Conservation (phyloP, 2,888 invertebrate genomes). For the Celastrina argiolus region DNA sequence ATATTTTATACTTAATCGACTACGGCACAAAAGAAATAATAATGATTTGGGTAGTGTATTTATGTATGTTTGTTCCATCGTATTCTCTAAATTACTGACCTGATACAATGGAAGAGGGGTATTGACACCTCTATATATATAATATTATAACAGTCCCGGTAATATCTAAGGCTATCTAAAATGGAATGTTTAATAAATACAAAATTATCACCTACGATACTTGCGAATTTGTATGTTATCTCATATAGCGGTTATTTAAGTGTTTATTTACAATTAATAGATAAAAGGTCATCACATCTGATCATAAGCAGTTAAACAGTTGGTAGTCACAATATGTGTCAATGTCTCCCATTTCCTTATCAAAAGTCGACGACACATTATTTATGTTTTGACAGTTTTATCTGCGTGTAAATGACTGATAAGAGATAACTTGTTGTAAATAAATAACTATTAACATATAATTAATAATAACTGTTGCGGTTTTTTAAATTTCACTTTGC, state of each 20-base stretch:
- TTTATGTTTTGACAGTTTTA: slow-evolving; percentile 20
- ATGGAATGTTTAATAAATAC: background rate
- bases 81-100: no score
- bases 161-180: no score
- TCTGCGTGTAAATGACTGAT: slow-evolving; percentile 21
- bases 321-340: slow-evolving; percentile 13
- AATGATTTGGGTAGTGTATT: no score
- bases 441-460: background rate
- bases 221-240: background rate
- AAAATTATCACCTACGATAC: background rate
- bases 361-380: slow-evolving; percentile 17
- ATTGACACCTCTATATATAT: no score
- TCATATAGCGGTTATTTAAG: background rate
- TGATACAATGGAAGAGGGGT: no score
- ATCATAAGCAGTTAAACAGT: background rate
- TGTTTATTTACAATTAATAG: background rate
- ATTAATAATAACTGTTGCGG: background rate
- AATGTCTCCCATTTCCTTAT: slow-evolving; percentile 13
- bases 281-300: background rate
- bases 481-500: no score
- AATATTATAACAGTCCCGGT: no score
- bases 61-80: no score
- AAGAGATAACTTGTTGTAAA: background rate
- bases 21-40: no score
- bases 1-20: no score